Percentiles rank a stretch among this genome's conserved stretches.
These are phyloP conservation scores for Triplophysa rosa DNA, from an alignment of 2,113 vertebrate species.

Conservation along the genomic window DNA sequence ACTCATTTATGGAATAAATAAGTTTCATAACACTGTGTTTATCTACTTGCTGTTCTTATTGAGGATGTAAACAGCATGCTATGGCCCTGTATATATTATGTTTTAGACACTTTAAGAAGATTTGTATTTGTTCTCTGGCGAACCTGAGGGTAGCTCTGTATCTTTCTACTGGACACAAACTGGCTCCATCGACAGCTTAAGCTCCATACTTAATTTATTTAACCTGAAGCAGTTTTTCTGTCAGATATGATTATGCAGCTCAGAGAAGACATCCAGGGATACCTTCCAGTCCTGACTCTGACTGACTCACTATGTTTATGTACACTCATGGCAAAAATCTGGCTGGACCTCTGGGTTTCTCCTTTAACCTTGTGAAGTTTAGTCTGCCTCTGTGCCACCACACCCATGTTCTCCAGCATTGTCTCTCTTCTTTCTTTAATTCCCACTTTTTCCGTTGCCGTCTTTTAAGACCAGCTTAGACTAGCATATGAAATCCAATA, in stretches of 20 bases:
- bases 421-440: neutral
- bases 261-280: conserved; percentile 32
- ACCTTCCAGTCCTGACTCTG: conserved; percentile 26
- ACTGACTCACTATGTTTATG: conserved; percentile 37
- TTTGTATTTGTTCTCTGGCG: conserved; percentile 29
- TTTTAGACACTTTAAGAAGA: conserved; percentile 19
- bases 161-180: conserved; percentile 37
- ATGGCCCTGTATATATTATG: conserved; percentile 7
- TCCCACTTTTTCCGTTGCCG: neutral
- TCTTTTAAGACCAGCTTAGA: neutral
- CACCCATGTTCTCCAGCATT: conserved; percentile 19
- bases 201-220: conserved; percentile 50
- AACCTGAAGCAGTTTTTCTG: conserved; percentile 44
- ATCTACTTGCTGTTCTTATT: neutral
- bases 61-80: neutral
- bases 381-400: conserved; percentile 28
- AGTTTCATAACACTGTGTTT: neutral
- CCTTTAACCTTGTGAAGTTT: conserved; percentile 19
- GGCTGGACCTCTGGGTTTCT: conserved; percentile 6
- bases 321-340: conserved; percentile 15
- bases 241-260: conserved; percentile 45
- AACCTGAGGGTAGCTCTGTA: conserved; percentile 26
- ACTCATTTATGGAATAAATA: neutral
- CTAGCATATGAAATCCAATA: neutral
- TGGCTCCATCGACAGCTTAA: conserved; percentile 41